A percentile compares a stretch with the other conserved stretches of the same genome.
Conservation (phyloP, 2,113 vertebrate species). For the Rhineura floridana region DNA sequence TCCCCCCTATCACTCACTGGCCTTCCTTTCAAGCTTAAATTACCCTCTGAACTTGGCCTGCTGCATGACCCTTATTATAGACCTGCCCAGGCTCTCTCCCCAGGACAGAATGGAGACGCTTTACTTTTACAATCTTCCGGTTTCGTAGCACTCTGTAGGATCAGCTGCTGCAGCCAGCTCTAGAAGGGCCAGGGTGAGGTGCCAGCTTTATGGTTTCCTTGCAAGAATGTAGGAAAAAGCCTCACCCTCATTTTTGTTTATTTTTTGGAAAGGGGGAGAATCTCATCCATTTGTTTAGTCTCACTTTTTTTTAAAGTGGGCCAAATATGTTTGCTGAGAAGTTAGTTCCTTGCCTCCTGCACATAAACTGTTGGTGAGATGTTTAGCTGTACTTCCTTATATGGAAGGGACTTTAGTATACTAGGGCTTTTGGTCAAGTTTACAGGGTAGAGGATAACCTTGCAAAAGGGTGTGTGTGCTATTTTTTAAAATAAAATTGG, state of each 20-base stretch:
- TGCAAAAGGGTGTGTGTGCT: conserved; percentile 36
- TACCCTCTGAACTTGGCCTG: conserved; percentile 22
- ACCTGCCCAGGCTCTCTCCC: neutral
- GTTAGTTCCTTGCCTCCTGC: conserved; percentile 79
- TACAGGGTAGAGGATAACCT: conserved; percentile 66
- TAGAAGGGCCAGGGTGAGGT: neutral
- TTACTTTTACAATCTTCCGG: neutral
- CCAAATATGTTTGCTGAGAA: conserved; percentile 77
- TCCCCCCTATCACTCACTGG: conserved; percentile 29
- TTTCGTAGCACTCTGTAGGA: neutral
- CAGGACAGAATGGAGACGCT: neutral
- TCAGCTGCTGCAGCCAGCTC: neutral
- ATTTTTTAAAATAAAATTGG: neutral
- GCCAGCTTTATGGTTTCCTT: neutral
- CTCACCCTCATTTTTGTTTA: neutral
- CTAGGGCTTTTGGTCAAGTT: conserved; percentile 75
- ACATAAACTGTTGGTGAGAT: conserved; percentile 88
- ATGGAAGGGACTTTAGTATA: conserved; percentile 81
- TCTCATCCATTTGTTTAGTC: neutral
- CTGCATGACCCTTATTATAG: conserved; percentile 19
- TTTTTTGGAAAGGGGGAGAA: neutral
- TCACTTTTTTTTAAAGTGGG: conserved; percentile 57
- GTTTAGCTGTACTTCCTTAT: conserved; percentile 87
- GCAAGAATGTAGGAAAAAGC: neutral
- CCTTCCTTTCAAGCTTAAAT: conserved; percentile 34